Conservation (phyloP, 2,113 vertebrate species). For the Ameiurus melas region DNA sequence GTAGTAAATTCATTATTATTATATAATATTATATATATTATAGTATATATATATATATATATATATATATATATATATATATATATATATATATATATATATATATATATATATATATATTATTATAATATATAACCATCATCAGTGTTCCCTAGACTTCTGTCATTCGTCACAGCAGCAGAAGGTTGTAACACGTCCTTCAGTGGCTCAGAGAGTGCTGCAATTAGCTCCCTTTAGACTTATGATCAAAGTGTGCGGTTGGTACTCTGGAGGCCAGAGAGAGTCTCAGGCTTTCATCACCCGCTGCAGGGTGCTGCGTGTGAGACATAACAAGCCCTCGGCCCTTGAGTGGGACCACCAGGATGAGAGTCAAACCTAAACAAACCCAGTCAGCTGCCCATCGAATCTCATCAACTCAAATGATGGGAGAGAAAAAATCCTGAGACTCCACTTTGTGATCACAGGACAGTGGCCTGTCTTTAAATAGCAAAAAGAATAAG, state of each 20-base stretch:
- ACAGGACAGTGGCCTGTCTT: constrained; percentile 5
- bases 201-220: constrained; percentile 31
- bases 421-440: constrained; percentile 5
- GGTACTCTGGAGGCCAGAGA: constrained; percentile 13
- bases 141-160: not conserved
- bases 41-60: no score
- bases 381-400: constrained; percentile 64
- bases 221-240: constrained; percentile 33
- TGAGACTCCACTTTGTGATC: not conserved
- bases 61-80: no score
- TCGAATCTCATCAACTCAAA: not conserved
- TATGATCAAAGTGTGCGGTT: constrained; percentile 32
- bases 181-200: constrained; percentile 16
- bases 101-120: no score
- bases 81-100: no score
- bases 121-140: not conserved
- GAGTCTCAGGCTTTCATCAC: constrained; percentile 31
- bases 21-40: no score
- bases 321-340: constrained; percentile 61
- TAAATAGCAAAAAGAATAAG: not conserved
- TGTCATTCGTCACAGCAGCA: constrained; percentile 10
- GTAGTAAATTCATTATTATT: not conserved
- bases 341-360: constrained; percentile 61
- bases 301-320: constrained; percentile 47
- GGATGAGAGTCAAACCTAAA: constrained; percentile 60